phyloP scores from a whole-genome alignment of 2,888 invertebrate genomes.

The Hypomecis atomaria region DNA sequence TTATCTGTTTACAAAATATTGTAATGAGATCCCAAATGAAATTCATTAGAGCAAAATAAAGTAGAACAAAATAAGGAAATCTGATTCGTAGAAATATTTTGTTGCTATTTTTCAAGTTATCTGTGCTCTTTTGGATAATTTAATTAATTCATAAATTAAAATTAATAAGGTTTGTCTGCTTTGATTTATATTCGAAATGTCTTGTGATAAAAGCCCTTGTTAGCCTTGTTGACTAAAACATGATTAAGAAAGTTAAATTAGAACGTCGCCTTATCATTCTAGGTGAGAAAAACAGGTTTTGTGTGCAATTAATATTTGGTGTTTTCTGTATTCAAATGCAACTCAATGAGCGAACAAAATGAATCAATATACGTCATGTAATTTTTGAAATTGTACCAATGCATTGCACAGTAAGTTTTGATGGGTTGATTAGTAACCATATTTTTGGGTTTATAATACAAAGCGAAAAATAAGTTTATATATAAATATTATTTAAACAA shows the following conservation, averaged over 20 bases:
- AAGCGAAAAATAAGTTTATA: too few relatives aligned
- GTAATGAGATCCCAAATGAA: background rate
- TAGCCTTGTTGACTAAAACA: constrained; percentile 21
- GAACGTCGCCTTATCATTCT: constrained; percentile 2
- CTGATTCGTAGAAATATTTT: constrained; percentile 22
- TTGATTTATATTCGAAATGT: constrained; percentile 25
- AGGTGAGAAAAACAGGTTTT: background rate
- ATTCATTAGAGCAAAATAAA: constrained; percentile 4
- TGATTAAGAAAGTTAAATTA: constrained; percentile 22
- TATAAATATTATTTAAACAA: too few relatives aligned
- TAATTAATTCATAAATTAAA: constrained; percentile 38
- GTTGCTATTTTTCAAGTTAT: constrained; percentile 27
- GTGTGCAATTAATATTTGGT: background rate
- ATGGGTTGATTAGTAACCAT: too few relatives aligned
- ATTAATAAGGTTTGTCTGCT: constrained; percentile 26
- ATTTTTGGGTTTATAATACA: too few relatives aligned
- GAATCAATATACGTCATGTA: too few relatives aligned
- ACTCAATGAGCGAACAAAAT: background rate
- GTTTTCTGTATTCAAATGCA: background rate
- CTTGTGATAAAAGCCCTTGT: constrained; percentile 23
- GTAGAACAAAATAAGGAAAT: constrained; percentile 15
- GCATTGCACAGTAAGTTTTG: too few relatives aligned
- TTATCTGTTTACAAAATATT: background rate
- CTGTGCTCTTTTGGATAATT: constrained; percentile 31
- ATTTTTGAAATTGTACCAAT: too few relatives aligned